phyloP scores from a whole-genome alignment of 2,888 invertebrate genomes.

The Masnerella sp. region DNA sequence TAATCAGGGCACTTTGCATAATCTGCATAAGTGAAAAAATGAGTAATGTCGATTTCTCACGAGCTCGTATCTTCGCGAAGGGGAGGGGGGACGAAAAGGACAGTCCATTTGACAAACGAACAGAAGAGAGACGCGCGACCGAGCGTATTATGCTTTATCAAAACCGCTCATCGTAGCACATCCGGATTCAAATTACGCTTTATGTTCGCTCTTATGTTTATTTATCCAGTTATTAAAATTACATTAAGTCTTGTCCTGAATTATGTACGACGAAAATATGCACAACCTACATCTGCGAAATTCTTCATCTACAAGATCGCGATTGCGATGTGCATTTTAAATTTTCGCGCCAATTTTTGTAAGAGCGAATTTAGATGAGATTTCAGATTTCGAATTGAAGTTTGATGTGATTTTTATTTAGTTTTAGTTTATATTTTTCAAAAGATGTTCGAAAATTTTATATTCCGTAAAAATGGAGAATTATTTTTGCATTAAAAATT shows the following conservation, averaged over 20 bases:
- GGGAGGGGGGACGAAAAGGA: conserved; percentile 51
- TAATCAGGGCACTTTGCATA: conserved; percentile 64
- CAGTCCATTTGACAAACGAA: conserved; percentile 62
- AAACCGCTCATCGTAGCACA: conserved; percentile 75
- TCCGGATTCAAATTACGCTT: conserved; percentile 78
- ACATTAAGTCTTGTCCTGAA: conserved; percentile 72
- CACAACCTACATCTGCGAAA: conserved; percentile 48
- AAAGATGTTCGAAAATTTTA: no score
- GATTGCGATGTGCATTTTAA: no score
- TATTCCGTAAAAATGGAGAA: no score
- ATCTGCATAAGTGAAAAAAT: conserved; percentile 70
- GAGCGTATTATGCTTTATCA: conserved; percentile 75
- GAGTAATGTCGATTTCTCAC: conserved; percentile 65
- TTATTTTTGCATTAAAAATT: no score
- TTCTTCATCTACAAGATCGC: no score
- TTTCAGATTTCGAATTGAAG: no score
- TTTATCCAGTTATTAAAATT: conserved; percentile 78
- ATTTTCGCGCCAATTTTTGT: no score
- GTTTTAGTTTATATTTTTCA: no score
- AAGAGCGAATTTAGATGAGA: no score
- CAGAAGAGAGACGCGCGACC: conserved; percentile 63
- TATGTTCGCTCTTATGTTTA: conserved; percentile 76
- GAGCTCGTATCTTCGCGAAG: conserved; percentile 30
- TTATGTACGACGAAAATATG: conserved; percentile 64
- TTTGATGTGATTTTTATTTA: no score